These are phyloP conservation scores for Anoplius nigerrimus DNA, from an alignment of 2,888 invertebrate genomes.

Conservation along the genomic window DNA sequence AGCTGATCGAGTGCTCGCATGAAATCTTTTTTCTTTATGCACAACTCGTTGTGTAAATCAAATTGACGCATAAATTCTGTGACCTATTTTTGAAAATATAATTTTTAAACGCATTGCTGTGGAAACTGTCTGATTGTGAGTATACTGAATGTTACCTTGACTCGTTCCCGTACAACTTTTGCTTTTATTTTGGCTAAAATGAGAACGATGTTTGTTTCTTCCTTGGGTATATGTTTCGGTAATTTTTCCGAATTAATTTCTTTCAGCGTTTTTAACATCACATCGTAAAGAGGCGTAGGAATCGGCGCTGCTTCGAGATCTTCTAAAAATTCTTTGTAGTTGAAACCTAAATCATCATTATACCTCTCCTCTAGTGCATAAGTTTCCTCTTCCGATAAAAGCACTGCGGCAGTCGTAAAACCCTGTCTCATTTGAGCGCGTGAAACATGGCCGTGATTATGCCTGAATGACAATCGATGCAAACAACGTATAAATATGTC, in stretches of 20 bases:
- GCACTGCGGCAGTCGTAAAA: constrained; percentile 81
- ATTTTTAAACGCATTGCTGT: not conserved
- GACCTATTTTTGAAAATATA: constrained; percentile 71
- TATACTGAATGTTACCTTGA: constrained; percentile 66
- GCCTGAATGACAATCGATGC: constrained; percentile 73
- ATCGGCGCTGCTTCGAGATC: constrained; percentile 78
- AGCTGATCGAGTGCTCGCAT: constrained; percentile 82
- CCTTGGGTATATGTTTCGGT: constrained; percentile 63
- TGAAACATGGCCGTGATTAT: constrained; percentile 84
- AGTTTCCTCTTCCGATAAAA: constrained; percentile 81
- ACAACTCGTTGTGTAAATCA: constrained; percentile 80
- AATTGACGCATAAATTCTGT: constrained; percentile 82
- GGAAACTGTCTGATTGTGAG: not conserved
- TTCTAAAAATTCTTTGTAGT: constrained; percentile 82
- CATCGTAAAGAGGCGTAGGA: constrained; percentile 72
- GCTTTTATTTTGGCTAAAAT: constrained; percentile 86
- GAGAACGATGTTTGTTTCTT: constrained; percentile 82
- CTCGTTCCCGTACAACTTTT: constrained; percentile 82
- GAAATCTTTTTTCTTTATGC: constrained; percentile 82
- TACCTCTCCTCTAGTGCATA: constrained; percentile 83
- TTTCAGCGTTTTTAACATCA: constrained; percentile 71
- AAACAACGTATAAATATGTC: not conserved
- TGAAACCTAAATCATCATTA: constrained; percentile 85
- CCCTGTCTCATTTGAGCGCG: constrained; percentile 84
- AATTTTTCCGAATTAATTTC: constrained; percentile 69